These are phyloP conservation scores for Mormyrus lacerda DNA, from an alignment of 2,113 vertebrate species.

Conservation along the genomic window DNA sequence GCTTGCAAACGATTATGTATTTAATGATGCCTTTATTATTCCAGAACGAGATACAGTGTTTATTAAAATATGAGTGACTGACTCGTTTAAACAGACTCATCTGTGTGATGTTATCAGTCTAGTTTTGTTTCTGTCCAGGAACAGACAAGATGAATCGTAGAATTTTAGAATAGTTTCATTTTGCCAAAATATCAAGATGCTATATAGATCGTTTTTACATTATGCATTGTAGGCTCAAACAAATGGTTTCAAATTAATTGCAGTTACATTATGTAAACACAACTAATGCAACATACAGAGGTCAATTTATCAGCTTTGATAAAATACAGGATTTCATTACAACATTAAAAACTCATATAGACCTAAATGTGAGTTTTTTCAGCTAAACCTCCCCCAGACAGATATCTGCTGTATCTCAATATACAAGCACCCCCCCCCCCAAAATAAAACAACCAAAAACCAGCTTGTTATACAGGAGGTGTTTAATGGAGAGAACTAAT, in stretches of 20 bases:
- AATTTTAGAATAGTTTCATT: not conserved
- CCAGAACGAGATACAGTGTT: not conserved
- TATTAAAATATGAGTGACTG: not conserved
- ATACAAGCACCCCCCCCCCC: not conserved
- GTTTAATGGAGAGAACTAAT: slow-evolving; percentile 21
- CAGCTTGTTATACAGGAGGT: slow-evolving; percentile 25
- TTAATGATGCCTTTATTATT: not conserved
- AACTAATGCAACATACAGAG: not conserved
- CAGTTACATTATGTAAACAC: not conserved
- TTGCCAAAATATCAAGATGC: not conserved
- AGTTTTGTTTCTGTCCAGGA: not conserved
- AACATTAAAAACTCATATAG: not conserved
- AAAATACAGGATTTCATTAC: not conserved
- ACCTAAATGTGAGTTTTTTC: not conserved
- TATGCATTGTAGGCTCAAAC: not conserved
- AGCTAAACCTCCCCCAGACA: not conserved
- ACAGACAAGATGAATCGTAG: not conserved
- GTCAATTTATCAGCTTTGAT: not conserved
- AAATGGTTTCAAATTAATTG: not conserved
- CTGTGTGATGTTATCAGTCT: not conserved
- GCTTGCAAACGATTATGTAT: not conserved
- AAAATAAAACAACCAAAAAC: slow-evolving; percentile 23
- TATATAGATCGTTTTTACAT: not conserved
- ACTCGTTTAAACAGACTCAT: not conserved
- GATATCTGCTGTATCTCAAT: not conserved